A percentile compares a stretch with the other conserved stretches of the same genome.
phyloP scores from a whole-genome alignment of 2,113 vertebrate species.

The Diadophis punctatus region DNA sequence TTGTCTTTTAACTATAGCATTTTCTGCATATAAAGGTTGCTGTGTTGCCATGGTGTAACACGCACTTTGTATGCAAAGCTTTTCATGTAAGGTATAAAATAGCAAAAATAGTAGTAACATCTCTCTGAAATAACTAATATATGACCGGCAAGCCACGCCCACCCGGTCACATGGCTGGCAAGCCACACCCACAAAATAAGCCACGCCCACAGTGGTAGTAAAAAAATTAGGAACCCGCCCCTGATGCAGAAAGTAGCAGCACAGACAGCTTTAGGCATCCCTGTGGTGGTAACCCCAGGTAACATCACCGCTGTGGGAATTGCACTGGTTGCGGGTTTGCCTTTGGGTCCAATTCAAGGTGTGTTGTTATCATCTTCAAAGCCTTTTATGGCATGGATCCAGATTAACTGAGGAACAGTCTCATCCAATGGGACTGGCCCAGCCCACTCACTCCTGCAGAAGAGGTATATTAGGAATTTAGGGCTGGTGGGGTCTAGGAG shows the following conservation, averaged over 20 bases:
- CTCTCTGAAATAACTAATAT: too few relatives aligned
- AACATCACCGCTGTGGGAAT: neutral
- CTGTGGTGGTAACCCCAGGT: neutral
- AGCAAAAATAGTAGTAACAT: too few relatives aligned
- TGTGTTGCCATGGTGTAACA: too few relatives aligned
- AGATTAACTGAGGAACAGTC: neutral
- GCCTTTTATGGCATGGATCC: neutral
- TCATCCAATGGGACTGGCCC: neutral
- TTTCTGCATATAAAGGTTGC: too few relatives aligned
- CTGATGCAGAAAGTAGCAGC: neutral
- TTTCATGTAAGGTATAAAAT: too few relatives aligned
- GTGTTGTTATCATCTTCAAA: neutral
- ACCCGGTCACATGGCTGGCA: too few relatives aligned
- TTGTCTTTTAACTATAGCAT: too few relatives aligned
- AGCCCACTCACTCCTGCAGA: neutral
- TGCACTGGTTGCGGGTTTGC: neutral
- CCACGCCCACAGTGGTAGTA: too few relatives aligned
- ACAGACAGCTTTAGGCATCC: neutral
- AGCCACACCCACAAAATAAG: too few relatives aligned
- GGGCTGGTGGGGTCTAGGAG: neutral
- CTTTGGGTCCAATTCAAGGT: neutral
- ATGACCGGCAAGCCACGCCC: too few relatives aligned
- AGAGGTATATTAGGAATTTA: neutral
- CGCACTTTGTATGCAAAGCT: too few relatives aligned
- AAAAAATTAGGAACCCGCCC: too few relatives aligned